phyloP scores from a whole-genome alignment of 2,888 invertebrate species.

The Norana najaformis region DNA sequence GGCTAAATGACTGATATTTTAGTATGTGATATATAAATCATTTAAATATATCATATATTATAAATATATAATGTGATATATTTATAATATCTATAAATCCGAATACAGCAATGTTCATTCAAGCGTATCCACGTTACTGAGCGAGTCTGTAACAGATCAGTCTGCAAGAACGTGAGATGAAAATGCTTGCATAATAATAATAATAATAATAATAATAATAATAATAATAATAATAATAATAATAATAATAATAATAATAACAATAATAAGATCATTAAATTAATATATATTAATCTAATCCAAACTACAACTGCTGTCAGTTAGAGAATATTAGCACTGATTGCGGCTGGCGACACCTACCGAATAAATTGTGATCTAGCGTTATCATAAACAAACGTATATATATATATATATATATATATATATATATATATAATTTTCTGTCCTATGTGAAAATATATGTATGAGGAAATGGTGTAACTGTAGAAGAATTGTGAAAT shows the following conservation, averaged over 20 bases:
- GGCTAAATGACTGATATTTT: background rate
- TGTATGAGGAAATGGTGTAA: slow-evolving; percentile 13
- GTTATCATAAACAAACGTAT: background rate
- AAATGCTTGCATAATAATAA: no score
- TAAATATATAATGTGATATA: background rate
- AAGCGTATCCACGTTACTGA: no score
- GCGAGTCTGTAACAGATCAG: no score
- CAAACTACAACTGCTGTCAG: background rate
- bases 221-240: no score
- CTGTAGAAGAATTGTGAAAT: slow-evolving; percentile 3
- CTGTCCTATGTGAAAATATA: background rate
- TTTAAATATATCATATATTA: no score
- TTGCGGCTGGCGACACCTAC: background rate
- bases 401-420: no score
- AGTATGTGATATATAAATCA: background rate
- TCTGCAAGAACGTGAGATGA: no score
- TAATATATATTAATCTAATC: background rate
- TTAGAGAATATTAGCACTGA: background rate
- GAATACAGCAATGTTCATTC: no score
- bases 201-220: no score
- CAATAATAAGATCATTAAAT: no score
- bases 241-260: no score
- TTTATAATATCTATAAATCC: no score
- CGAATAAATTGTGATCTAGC: background rate
- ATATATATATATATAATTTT: background rate